Conservation (phyloP, 2,888 invertebrate species). For the Luperina testacea region DNA sequence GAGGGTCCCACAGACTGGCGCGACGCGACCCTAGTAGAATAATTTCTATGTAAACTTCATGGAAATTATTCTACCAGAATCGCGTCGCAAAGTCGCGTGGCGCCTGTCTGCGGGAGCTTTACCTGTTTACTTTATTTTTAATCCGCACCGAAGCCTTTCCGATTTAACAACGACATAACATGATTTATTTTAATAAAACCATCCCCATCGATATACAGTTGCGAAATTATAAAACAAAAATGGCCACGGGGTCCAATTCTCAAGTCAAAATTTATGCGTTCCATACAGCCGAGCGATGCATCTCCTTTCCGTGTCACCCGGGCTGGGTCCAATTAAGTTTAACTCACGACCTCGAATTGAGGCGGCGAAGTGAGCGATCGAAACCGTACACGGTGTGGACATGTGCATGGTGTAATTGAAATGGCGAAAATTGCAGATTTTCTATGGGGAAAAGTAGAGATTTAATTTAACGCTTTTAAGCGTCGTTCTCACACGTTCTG, state of each 20-base stretch:
- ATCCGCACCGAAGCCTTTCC: conserved; percentile 24
- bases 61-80: no score
- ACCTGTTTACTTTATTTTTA: conserved; percentile 7
- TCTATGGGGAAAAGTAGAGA: background rate
- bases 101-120: no score
- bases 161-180: conserved; percentile 44
- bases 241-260: conserved; percentile 81
- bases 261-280: conserved; percentile 87
- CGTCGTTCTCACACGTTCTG: background rate
- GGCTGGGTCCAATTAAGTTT: conserved; percentile 89
- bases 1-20: no score
- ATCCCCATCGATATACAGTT: conserved; percentile 65
- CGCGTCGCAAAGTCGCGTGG: no score
- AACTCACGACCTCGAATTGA: conserved; percentile 86
- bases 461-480: background rate
- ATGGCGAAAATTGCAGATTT: conserved; percentile 25
- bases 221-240: conserved; percentile 80
- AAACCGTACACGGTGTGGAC: conserved; percentile 7
- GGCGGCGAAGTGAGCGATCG: conserved; percentile 72
- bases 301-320: conserved; percentile 89
- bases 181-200: conserved; percentile 68
- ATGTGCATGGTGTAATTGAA: conserved; percentile 32
- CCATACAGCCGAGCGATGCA: conserved; percentile 86
- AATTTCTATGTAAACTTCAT: no score
- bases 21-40: no score